Evolutionary conservation across 2,797 vertebrate genomes (phyloP), one percentile per base, ranked within the genome.

Genomic region (Spatula clypeata): DNA sequence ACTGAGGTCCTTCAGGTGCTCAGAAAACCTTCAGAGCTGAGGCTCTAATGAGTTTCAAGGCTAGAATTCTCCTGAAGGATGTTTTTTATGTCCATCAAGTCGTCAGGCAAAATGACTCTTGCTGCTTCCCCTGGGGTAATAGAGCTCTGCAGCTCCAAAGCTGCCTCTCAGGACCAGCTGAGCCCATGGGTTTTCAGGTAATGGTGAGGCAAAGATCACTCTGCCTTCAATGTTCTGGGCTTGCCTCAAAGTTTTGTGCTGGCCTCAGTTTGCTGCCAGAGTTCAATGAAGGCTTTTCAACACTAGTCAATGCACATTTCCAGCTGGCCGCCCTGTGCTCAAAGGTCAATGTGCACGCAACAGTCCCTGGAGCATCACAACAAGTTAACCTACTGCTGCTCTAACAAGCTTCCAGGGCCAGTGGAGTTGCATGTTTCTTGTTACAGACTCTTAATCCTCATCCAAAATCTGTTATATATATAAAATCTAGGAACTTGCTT

Each of bases 291-390:
- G 57, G 45, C 2, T 91, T 89, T 89, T 66, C 42, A 34, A 1
- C 1, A 13, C 17, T 55, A 47, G 29, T 19, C 15, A 14, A 3
- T 6, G 9, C 12, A 11, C 11, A 13, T 57, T 90, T 69, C 1
- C 6, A 79, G 36, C 29, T 0, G 0, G 9, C 13, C 9, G 2
- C 11, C 15, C 40, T 77, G 36, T 74, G 32, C 16, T 12, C 19
- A n/a, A 60, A 77, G 53, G 24, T 65, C 13, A 27, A 13, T 6
- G 19, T 21, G 44, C 29, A 45, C 20, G 31, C 40, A 51, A 51
- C 32, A 16, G 16, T 81, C 70, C 42, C 34, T 42, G 38, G 53
- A 88, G 49, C 55, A 84, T 69, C 38, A 31, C 11, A 72, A 6
- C 7, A 1, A 34, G 10, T n/a, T 57, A 44, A 40, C 42, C 60